Evolutionary conservation across 2,113 vertebrate genomes (phyloP).

Genomic region (Ranitomeya variabilis): DNA sequence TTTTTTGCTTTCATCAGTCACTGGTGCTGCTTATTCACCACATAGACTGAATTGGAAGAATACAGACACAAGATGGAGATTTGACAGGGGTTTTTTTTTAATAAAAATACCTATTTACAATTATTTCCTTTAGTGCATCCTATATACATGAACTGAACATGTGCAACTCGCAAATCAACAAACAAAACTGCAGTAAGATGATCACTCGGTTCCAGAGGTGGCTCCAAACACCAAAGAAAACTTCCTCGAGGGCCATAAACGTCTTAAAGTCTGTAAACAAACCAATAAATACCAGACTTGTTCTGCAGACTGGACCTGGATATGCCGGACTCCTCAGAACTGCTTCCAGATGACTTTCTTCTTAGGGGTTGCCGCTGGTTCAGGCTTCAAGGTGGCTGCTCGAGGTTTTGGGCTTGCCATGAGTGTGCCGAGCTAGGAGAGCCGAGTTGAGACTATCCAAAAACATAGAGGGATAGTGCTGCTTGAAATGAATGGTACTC

Average conservation of each 20-base stretch:
- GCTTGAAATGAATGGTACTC: slow-evolving; percentile 80
- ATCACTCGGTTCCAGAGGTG: neutral
- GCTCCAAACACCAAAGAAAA: slow-evolving; percentile 11
- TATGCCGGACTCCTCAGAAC: slow-evolving; percentile 71
- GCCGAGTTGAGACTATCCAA: slow-evolving; percentile 90
- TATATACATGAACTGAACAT: slow-evolving; percentile 45
- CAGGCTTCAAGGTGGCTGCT: slow-evolving; percentile 75
- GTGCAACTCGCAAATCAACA: slow-evolving; percentile 43
- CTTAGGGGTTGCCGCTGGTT: slow-evolving; percentile 71
- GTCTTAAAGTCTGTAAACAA: slow-evolving; percentile 25
- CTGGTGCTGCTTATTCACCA: neutral
- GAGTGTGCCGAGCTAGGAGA: slow-evolving; percentile 82
- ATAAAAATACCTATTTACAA: slow-evolving; percentile 55
- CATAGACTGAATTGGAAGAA: neutral
- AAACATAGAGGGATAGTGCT: slow-evolving; percentile 95
- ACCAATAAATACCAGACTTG: slow-evolving; percentile 31
- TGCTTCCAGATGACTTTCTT: slow-evolving; percentile 76
- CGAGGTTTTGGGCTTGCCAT: slow-evolving; percentile 80
- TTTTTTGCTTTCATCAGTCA: neutral
- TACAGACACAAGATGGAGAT: neutral
- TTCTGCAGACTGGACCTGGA: slow-evolving; percentile 4
- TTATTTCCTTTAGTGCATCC: neutral
- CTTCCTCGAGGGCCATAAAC: neutral
- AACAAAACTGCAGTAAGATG: slow-evolving; percentile 3
- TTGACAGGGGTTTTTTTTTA: slow-evolving; percentile 14